Evolutionary conservation across 2,888 invertebrate genomes (phyloP), one percentile per base, ranked within the genome.

Genomic region (Thera britannica): DNA sequence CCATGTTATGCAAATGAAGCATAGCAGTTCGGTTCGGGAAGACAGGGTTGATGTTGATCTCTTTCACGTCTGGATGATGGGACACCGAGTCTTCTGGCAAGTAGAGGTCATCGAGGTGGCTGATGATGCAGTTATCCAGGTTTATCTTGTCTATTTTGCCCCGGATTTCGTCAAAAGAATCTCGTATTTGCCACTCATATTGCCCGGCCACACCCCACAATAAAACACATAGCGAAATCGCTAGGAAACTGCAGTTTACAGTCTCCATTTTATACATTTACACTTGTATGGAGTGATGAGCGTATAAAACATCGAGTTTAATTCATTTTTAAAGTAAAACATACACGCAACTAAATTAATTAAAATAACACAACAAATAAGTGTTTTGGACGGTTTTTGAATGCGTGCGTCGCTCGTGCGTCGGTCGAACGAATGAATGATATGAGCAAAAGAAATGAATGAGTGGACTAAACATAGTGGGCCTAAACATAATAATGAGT

Each of bases 1-100:
- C 99, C 96, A 99, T 97, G 87, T 99, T 99, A 87, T 99, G 99
- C 68, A 99, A 92, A 92, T 99, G 98, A 66, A 99, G 92, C 78
- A 99, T 90, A 36, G 97, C 97, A 0, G 99, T 99, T 79, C 99
- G 95, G 91, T 99, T 99, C 0, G 98, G 98, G 81, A 98, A 98
- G 61, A 99, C 96, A 8, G 98, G 97, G 93, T 99, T 98, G 64
- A 98, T 97, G 81, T 98, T 98, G 71, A 98, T 96, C 83, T 98
- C 98, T 88, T 98, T 98, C 70, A 98, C 97, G 81, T 98, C 98
- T 0, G 98, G 98, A 73, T 97, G 94, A 84, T 99, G 99, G 0
- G 99, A 98, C 0, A 99, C 96, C 0, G 97, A 94, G 75, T 98
- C 97, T 61, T 95, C 95, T 0, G 98, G 97, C 68, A 99, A 92